Base-by-base conservation (phyloP, 2,113 vertebrate genomes). In the Phyllostomus hastatus region DNA sequence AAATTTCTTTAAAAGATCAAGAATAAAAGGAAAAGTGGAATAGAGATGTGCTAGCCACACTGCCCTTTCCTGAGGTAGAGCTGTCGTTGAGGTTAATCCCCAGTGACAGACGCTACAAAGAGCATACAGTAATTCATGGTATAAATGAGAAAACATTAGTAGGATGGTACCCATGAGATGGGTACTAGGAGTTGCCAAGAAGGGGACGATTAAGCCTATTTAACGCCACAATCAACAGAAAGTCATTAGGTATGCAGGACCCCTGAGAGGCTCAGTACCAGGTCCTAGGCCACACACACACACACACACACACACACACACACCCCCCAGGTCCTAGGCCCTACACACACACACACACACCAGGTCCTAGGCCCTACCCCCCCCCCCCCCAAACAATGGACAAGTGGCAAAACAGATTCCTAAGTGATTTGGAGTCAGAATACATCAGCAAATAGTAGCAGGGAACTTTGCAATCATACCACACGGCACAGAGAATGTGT, bases 71-170 rank as follows among this genome's bases (percentile, higher is more conserved):
- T 52, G 31, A 93, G 14, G 38, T 0, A 96, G n/a, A 70, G 78
- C 54, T 87, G 61, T n/a, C 57, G 46, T 46, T 78, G 33, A 90
- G 57, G 88, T 84, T 97, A 92, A 88, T 82, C 43, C 92, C 86
- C 33, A 90, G n/a, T n/a, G 38, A 88, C 7, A 92, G 66, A 7
- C 61, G 52, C 50, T 81, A 88, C 4, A 75, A 41, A 81, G 33
- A 50, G 11, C 41, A 12, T 26, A 87, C 0, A 93, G 72, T 28
- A 50, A 70, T 66, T 87, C 41, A 87, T 0, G 50, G 48, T 12
- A 61, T 48, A 94, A 95, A 75, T 28, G 54, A 48, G 24, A 96
- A 94, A 97, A 87, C 78, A 59, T 66, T 10, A 88, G 28, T 2
- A 80, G 52, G 69, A 93, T 41, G 48, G 48, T 46, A 95, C 94